Evolutionary conservation across 37 sponge, comb jelly and placozoan genomes (phyloP), one percentile per base, ranked within the genome.

Genomic region (Cliona cf. orientalis): DNA sequence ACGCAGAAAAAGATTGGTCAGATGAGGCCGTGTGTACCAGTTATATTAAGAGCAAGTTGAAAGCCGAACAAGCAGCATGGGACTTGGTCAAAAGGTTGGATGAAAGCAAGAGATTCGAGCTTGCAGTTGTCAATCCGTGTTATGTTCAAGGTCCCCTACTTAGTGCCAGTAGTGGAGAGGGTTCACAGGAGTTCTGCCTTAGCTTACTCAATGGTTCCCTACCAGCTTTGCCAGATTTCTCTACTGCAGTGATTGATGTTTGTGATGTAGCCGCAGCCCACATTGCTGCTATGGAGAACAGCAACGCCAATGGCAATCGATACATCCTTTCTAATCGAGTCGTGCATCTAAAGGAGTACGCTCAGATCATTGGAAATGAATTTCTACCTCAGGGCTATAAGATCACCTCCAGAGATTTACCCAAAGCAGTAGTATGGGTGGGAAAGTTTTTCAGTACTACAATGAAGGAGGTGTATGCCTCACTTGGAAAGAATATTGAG

Each of bases 61-160:
- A 75, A 38, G 98, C 98, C 0, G 98, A 97, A 44, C 69, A 44
- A 43, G 86, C 91, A 19, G 96, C 95, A 21, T 95, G 98, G 98
- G 89, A 95, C 2, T 84, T 92, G 33, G 61, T 86, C 32, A 74
- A 84, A 41, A 65, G 62, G 1, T 60, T 87, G 23, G 64, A 81
- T 11, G 88, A 86, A 19, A 80, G 76, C 25, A 89, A 84, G 49
- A 46, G 73, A 23, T 94, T 97, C 84, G 98, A 97, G 70, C 62
- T 97, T 45, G 93, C 68, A 22, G 86, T 78, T 5, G 67, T 97
- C 7, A 90, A 90, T 46, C 98, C 98, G 0, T 79, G 80, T n/a
- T 58, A 79, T 46, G 70, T 93, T 4, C 38, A 84, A 17, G 98
- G 98, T 22, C 98, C 98, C 7, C 41, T 92, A 0, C 83, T 97